These are phyloP conservation scores for Zaprionus vittiger DNA, from an alignment of 1,140 invertebrate species.

Conservation along the genomic window DNA sequence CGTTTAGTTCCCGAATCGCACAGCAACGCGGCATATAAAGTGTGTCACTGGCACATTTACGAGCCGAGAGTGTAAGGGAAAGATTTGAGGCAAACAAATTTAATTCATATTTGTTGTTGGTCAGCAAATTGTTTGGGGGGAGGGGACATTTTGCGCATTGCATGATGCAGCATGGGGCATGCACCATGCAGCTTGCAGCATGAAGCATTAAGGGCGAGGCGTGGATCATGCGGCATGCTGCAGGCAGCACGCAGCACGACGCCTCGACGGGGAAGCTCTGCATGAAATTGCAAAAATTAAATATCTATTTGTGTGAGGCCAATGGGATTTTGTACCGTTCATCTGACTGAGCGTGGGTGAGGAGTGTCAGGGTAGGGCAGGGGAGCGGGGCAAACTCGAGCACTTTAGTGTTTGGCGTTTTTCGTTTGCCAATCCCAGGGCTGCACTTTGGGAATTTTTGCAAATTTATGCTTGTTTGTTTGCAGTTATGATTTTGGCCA, in stretches of 20 bases:
- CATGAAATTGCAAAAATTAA: conserved; percentile 73
- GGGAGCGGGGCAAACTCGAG: background rate
- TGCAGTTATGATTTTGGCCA: conserved; percentile 57
- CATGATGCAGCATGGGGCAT: conserved; percentile 8
- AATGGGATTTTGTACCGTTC: conserved; percentile 51
- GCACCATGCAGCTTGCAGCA: conserved; percentile 9
- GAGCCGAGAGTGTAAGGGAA: conserved; percentile 27
- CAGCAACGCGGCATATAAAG: conserved; percentile 22
- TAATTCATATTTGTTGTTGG: conserved; percentile 66
- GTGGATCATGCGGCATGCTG: background rate
- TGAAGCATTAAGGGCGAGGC: background rate
- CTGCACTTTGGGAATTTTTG: conserved; percentile 51
- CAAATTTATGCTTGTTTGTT: conserved; percentile 73
- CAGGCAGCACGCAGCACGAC: conserved; percentile 14
- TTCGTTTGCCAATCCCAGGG: conserved; percentile 44
- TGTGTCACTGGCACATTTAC: conserved; percentile 51
- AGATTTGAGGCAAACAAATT: conserved; percentile 54
- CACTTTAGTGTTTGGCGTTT: conserved; percentile 47
- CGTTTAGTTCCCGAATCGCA: conserved; percentile 25
- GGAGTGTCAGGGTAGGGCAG: background rate
- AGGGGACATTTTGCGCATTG: conserved; percentile 41
- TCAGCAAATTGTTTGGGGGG: conserved; percentile 38
- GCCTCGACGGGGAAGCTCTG: conserved; percentile 38
- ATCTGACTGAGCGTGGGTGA: conserved; percentile 29
- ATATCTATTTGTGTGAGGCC: conserved; percentile 70